These are phyloP conservation scores for Ectemnius cavifrons DNA, from an alignment of 2,888 invertebrate species.

Conservation along the genomic window DNA sequence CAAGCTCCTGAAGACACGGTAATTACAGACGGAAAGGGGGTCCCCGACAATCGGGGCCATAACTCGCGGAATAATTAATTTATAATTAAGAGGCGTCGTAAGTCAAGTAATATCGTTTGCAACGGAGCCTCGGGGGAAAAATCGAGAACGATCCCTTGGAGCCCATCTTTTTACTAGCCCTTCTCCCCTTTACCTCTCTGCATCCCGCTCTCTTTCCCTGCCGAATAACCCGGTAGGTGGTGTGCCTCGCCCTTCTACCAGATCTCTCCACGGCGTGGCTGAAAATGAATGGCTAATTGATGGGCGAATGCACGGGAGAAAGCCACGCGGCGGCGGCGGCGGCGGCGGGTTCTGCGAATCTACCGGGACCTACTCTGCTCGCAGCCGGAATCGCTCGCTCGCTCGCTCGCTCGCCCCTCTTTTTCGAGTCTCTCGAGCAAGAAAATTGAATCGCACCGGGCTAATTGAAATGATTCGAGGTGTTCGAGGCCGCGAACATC, in stretches of 20 bases:
- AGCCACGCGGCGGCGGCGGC: not conserved
- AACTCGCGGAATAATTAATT: slow-evolving; percentile 63
- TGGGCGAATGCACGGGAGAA: slow-evolving; percentile 7
- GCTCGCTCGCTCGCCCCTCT: slow-evolving; percentile 10
- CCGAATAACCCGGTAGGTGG: not conserved
- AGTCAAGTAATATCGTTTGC: slow-evolving; percentile 24
- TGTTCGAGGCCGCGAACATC: not conserved
- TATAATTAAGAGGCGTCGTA: slow-evolving; percentile 59
- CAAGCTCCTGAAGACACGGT: slow-evolving; percentile 42
- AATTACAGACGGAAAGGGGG: slow-evolving; percentile 44
- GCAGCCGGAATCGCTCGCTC: too few species aligned
- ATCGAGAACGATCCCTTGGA: not conserved
- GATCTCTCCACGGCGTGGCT: not conserved
- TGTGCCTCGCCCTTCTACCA: not conserved
- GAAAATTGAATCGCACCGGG: slow-evolving; percentile 12
- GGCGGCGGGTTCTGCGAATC: slow-evolving; percentile 2
- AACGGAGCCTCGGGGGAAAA: not conserved
- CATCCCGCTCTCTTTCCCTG: slow-evolving; percentile 4
- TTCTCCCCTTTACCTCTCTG: too few species aligned
- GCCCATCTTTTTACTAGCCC: slow-evolving; percentile 14
- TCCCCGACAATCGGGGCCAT: slow-evolving; percentile 50
- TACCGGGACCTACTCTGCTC: too few species aligned
- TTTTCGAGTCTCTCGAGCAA: not conserved
- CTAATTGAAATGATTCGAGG: slow-evolving; percentile 14
- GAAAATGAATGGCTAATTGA: slow-evolving; percentile 39